These are phyloP conservation scores for Nasonia vitripennis DNA, from an alignment of 1,140 invertebrate genomes.

Conservation along the genomic window DNA sequence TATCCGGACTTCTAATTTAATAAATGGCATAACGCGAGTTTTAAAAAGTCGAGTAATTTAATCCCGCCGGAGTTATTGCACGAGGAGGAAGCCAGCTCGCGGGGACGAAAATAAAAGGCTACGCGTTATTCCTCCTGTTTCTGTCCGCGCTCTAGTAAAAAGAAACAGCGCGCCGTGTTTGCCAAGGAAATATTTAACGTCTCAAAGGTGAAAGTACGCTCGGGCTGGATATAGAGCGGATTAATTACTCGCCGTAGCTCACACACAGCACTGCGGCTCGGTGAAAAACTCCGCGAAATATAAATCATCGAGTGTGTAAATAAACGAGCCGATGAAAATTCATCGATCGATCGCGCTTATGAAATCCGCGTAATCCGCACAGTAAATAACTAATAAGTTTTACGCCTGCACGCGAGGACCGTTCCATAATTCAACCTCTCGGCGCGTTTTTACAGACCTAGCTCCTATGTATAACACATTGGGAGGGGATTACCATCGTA, in stretches of 20 bases:
- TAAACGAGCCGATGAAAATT: not conserved
- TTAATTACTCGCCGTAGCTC: no score
- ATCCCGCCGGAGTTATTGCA: not conserved
- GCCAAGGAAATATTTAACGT: not conserved
- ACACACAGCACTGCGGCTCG: no score
- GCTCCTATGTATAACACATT: not conserved
- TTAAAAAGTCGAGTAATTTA: not conserved
- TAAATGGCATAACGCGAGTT: not conserved
- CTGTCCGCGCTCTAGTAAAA: not conserved
- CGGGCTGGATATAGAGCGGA: no score
- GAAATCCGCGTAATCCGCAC: not conserved
- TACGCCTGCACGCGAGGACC: not conserved
- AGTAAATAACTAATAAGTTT: constrained; percentile 15
- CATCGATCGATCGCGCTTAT: not conserved
- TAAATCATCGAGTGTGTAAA: not conserved
- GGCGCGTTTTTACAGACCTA: not conserved
- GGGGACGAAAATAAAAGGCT: not conserved
- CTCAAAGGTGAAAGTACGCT: not conserved
- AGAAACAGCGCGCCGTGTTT: not conserved
- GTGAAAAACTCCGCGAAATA: no score
- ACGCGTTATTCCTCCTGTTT: not conserved
- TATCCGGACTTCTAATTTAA: not conserved
- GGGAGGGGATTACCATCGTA: constrained; percentile 77
- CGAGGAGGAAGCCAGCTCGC: not conserved
- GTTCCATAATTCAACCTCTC: not conserved